Conservation (phyloP, 2,797 vertebrate species). For the Anolis apletophallus region DNA sequence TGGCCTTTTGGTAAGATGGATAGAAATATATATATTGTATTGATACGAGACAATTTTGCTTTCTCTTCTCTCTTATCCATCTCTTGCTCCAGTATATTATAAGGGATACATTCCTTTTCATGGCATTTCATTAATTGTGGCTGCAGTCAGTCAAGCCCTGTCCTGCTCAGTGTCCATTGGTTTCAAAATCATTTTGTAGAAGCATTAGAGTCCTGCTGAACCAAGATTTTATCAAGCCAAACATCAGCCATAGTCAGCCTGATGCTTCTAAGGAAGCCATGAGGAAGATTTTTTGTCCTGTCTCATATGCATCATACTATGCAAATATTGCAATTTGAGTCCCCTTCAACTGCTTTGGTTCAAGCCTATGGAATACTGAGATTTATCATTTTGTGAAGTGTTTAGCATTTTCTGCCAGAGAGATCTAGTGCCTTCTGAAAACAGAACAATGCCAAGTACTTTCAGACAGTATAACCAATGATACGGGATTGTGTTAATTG, state of each 20-base stretch:
- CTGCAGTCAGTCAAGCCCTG: not conserved
- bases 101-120: not conserved
- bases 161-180: not conserved
- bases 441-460: not conserved
- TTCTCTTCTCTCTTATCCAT: not conserved
- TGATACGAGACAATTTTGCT: not conserved
- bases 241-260: not conserved
- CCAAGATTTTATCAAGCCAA: not conserved
- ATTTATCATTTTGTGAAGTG: too few relatives aligned
- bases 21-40: not conserved
- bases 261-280: not conserved
- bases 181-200: not conserved
- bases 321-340: too few relatives aligned
- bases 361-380: too few relatives aligned
- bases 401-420: too few relatives aligned
- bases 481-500: not conserved
- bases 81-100: not conserved
- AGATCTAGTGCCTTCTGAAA: too few relatives aligned
- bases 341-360: too few relatives aligned
- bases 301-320: too few relatives aligned
- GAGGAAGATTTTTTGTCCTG: not conserved
- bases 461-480: not conserved
- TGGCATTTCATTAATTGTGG: not conserved
- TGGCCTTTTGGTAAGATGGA: slow-evolving; percentile 92
- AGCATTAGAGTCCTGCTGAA: not conserved